Evolutionary conservation across 2,113 vertebrate species (phyloP).

Genomic region (Campylomormyrus tamandua): DNA sequence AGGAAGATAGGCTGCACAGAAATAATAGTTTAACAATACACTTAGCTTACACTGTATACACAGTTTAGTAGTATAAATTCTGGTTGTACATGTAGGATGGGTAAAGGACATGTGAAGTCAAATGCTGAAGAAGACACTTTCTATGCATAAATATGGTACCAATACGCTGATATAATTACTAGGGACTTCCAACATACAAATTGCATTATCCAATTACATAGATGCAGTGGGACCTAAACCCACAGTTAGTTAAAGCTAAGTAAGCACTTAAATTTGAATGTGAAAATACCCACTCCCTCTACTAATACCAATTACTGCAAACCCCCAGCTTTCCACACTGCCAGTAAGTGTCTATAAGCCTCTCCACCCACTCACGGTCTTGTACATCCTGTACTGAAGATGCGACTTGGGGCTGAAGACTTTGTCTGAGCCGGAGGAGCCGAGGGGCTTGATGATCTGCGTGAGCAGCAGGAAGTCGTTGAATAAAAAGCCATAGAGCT

Average conservation of each 20-base stretch:
- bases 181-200: not conserved
- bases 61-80: not conserved
- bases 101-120: not conserved
- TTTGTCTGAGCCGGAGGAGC: conserved; percentile 84
- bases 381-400: conserved; percentile 21
- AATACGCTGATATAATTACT: not conserved
- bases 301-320: not conserved
- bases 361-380: conserved; percentile 9
- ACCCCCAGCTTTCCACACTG: not conserved
- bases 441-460: conserved; percentile 88
- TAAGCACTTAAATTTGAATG: not conserved
- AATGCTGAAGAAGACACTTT: not conserved
- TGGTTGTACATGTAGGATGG: not conserved
- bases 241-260: not conserved
- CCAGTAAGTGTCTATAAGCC: not conserved
- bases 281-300: not conserved
- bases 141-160: not conserved
- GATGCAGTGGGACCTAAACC: too few relatives aligned
- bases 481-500: conserved; percentile 95
- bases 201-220: not conserved
- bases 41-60: not conserved
- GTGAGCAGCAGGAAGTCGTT: conserved; percentile 98
- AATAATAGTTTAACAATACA: not conserved
- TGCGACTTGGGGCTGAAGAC: conserved; percentile 77
- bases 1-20: conserved; percentile 88